phyloP scores from a whole-genome alignment of 2,113 vertebrate species.

The Percopsis transmontana region DNA sequence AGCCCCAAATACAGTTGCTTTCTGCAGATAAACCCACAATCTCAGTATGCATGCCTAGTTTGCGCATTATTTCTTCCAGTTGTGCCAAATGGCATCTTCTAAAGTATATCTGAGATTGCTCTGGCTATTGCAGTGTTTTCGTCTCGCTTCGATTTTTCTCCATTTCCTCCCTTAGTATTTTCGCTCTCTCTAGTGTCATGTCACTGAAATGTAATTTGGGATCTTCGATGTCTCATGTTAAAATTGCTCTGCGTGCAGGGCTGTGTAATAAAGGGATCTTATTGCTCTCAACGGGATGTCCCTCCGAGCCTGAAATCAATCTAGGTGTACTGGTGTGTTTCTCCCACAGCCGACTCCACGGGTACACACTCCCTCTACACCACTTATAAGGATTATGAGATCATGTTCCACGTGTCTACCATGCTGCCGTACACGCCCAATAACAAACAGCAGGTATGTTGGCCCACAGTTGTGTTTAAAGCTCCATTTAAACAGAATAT shows the following conservation, averaged over 20 bases:
- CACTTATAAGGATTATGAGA: conserved; percentile 78
- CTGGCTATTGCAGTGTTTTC: not conserved
- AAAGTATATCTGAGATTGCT: too few species aligned
- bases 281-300: not conserved
- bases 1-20: too few species aligned
- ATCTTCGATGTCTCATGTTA: not conserved
- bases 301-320: not conserved
- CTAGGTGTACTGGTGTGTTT: conserved; percentile 16
- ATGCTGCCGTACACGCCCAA: conserved; percentile 98
- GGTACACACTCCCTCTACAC: conserved; percentile 79
- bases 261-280: not conserved
- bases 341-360: conserved; percentile 74
- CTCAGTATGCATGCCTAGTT: too few species aligned
- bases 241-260: not conserved
- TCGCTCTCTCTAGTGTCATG: not conserved
- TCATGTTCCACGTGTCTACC: conserved; percentile 82
- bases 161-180: not conserved
- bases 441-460: conserved; percentile 95
- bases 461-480: not conserved
- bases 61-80: too few species aligned
- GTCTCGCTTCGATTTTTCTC: not conserved
- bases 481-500: not conserved
- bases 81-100: too few species aligned
- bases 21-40: too few species aligned
- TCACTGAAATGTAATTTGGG: not conserved